Evolutionary conservation across 2,888 invertebrate species (phyloP), one percentile per base, ranked within the genome.

Genomic region (Meloe dianella): DNA sequence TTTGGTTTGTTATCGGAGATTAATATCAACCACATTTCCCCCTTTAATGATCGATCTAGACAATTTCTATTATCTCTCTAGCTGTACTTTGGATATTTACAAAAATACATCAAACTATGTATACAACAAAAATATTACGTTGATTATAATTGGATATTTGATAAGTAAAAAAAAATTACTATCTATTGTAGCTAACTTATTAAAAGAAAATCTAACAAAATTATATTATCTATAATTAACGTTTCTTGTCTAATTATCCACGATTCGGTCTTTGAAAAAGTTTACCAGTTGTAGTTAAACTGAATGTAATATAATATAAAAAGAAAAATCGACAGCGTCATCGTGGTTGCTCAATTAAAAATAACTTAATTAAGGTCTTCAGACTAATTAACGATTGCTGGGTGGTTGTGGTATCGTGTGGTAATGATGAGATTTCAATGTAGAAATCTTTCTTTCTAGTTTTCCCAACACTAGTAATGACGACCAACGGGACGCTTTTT

Each of bases 361-460:
- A 87, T 87, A 86, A 87, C 87, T 87, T 87, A 87, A 87, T 88
- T 88, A 87, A 86, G 86, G 86, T 87, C 87, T 88, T 87, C 86
- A 86, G 86, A 85, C 87, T 88, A 88, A 88, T 88, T 88, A 87
- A 86, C 60, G 61, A 72, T 71, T 66, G 69, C 70, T 66, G 65
- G 71, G 60, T 77, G 74, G 74, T 74, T 75, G 73, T 78, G 80
- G 77, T 80, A 80, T 73, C 75, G 69, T 60, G 61, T 41, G n/a
- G 41, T 41, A 41, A 41, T 65, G 70, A 67, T 71, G 66, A 61
- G 65, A 60, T 64, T 62, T 67, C 66, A 59, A 63, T 63, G 20
- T 51, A 67, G 64, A 66, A 60, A 64, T 59, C 57, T 70, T 74
- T 73, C 76, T 77, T 75, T 73, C 76, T 77, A 77, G 74, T 76